Base-by-base conservation (phyloP, 2,113 vertebrate genomes). In the Riparia riparia region DNA sequence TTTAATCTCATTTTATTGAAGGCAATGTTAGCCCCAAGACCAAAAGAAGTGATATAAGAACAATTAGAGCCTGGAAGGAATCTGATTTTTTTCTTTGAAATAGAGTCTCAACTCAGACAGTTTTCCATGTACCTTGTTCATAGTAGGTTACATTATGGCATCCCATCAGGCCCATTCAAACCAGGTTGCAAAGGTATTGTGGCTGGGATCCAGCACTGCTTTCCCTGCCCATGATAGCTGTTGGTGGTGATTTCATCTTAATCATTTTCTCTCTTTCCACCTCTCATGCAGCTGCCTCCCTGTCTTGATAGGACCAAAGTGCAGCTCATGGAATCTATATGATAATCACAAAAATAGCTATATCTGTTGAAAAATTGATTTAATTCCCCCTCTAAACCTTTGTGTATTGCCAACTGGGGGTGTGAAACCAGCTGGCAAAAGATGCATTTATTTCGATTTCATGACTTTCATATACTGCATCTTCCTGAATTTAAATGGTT, bases 341-440 rank as follows among this genome's bases (percentile, higher is more conserved):
- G 86, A 95, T 96, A 95, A 95, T 94, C 90, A 95, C 88, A 96
- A 95, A 96, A 96, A 93, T 90, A 96, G 96, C 93, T 94, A 90
- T 92, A 96, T 96, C 90, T 92, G 85, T 76, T 94, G 96, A 97
- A 96, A 97, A 97, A 96, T 89, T 37, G 68, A 69, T 96, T 95
- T 96, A 92, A 97, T 96, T 97, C 95, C 80, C 92, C 85, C 92
- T 96, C 92, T 92, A 96, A 95, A 96, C 88, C 93, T 96, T 96
- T 95, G 95, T 90, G 49, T 78, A 92, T 96, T 97, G 96, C 96
- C 96, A 97, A 94, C 93, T 95, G 96, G 96, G 93, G 96, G 96
- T 96, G 96, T 96, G 88, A 97, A 96, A 97, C 96, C 96, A 96
- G 95, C 96, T 97, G 96, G 96, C 72, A 97, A 96, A 96, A 93